These are phyloP conservation scores for Brachyrhaphis roseni DNA, from an alignment of 2,797 vertebrate species.

Conservation along the genomic window DNA sequence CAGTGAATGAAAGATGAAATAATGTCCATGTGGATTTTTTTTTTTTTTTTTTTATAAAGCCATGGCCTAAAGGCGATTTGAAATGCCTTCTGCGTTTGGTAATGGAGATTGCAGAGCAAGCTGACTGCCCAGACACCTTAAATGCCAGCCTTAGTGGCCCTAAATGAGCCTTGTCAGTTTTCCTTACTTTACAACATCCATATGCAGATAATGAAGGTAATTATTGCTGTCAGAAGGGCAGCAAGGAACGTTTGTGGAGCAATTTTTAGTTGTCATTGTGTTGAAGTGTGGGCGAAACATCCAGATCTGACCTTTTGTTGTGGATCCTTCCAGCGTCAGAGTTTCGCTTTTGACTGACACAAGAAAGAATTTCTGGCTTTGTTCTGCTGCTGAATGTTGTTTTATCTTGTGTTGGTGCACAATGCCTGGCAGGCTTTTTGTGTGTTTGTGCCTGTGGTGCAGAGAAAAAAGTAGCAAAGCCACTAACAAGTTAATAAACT, in stretches of 20 bases:
- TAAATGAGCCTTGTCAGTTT: constrained; percentile 57
- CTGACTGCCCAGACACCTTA: constrained; percentile 34
- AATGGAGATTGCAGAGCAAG: constrained; percentile 7
- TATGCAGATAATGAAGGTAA: constrained; percentile 45
- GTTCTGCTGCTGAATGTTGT: constrained; percentile 35
- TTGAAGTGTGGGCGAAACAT: constrained; percentile 23
- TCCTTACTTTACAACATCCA: constrained; percentile 17
- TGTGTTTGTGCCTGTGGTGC: constrained; percentile 41
- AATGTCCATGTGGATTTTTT: constrained; percentile 2
- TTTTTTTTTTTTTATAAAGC: not conserved
- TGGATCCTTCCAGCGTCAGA: constrained; percentile 25
- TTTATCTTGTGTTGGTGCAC: constrained; percentile 25
- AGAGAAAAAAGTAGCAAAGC: constrained; percentile 64
- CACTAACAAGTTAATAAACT: constrained; percentile 75
- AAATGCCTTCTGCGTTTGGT: constrained; percentile 20
- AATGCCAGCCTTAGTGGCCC: constrained; percentile 32
- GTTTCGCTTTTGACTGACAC: constrained; percentile 36
- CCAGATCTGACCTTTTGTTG: constrained; percentile 47
- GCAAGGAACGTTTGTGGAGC: constrained; percentile 42
- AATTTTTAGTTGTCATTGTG: constrained; percentile 29
- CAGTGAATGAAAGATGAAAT: not conserved
- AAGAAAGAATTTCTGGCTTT: constrained; percentile 45
- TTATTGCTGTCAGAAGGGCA: constrained; percentile 22
- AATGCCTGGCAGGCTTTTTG: constrained; percentile 18
- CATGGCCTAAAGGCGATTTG: constrained; percentile 10